These are phyloP conservation scores for Blastobasis lacticolella DNA, from an alignment of 2,888 invertebrate species.

Conservation along the genomic window DNA sequence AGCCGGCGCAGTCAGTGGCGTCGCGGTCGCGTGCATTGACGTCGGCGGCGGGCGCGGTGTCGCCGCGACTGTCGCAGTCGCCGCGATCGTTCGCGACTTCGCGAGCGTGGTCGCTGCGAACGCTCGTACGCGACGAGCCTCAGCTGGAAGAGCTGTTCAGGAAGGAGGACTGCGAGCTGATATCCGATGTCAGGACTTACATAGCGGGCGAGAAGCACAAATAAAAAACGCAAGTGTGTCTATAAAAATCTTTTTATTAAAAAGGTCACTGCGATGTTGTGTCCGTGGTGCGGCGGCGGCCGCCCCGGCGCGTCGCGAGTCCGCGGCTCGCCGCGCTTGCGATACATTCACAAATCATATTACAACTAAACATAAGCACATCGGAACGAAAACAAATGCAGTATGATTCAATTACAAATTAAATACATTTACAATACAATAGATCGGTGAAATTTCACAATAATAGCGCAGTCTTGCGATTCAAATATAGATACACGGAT, in stretches of 20 bases:
- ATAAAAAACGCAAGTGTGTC: constrained; percentile 42
- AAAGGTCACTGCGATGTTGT: constrained; percentile 66
- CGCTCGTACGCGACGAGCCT: constrained; percentile 31
- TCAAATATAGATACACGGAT: constrained; percentile 8
- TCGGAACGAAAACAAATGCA: constrained; percentile 47
- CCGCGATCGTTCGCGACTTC: constrained; percentile 33
- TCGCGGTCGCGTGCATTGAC: constrained; percentile 11
- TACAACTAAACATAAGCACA: constrained; percentile 59
- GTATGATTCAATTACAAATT: constrained; percentile 54
- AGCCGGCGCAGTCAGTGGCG: neutral
- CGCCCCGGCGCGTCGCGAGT: constrained; percentile 36
- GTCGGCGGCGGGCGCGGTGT: constrained; percentile 23
- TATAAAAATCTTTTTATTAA: constrained; percentile 63
- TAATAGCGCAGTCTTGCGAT: neutral
- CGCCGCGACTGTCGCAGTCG: constrained; percentile 20
- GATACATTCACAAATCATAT: constrained; percentile 42
- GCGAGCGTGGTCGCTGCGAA: constrained; percentile 35
- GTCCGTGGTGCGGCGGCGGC: constrained; percentile 31
- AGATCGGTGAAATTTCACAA: constrained; percentile 29
- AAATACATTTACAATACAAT: constrained; percentile 54
- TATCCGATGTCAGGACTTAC: neutral
- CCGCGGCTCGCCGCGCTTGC: constrained; percentile 37
- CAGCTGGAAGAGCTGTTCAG: constrained; percentile 46
- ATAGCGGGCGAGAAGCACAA: constrained; percentile 7
- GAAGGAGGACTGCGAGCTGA: constrained; percentile 28